Evolutionary conservation across 2,888 invertebrate genomes (phyloP).

Genomic region (Conops quadrifasciatus): DNA sequence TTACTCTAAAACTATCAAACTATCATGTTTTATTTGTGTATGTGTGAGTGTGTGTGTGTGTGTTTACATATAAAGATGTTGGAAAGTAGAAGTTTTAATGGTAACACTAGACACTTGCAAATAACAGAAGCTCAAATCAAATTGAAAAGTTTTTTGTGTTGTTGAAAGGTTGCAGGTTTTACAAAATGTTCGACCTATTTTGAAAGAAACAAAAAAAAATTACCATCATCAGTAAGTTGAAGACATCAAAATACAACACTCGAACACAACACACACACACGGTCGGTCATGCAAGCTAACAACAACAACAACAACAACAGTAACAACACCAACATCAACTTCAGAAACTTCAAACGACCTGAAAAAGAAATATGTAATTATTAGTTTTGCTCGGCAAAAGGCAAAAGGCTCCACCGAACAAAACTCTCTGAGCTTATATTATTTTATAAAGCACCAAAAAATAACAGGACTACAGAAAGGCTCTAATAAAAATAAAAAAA

Average conservation of each 20-base stretch:
- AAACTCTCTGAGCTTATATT: too few relatives aligned
- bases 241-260: neutral
- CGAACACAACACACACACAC: conserved; percentile 9
- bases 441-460: too few relatives aligned
- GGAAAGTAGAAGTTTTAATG: neutral
- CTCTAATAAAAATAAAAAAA: neutral
- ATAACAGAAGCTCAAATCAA: too few relatives aligned
- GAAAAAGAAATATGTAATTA: conserved; percentile 2
- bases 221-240: too few relatives aligned
- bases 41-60: too few relatives aligned
- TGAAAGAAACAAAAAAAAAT: too few relatives aligned
- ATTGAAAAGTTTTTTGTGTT: too few relatives aligned
- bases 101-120: too few relatives aligned
- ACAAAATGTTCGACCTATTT: too few relatives aligned
- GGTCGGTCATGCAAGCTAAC: neutral
- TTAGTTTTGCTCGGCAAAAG: too few relatives aligned
- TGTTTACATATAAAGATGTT: neutral
- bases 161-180: too few relatives aligned
- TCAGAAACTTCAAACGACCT: neutral
- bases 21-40: too few relatives aligned
- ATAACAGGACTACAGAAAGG: neutral
- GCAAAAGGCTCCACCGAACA: neutral
- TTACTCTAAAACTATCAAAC: neutral
- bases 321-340: neutral
- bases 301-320: conserved; percentile 1